Percentiles rank a stretch among this genome's conserved stretches.
Conservation (phyloP, 2,113 vertebrate genomes). For the Tiliqua scincoides region DNA sequence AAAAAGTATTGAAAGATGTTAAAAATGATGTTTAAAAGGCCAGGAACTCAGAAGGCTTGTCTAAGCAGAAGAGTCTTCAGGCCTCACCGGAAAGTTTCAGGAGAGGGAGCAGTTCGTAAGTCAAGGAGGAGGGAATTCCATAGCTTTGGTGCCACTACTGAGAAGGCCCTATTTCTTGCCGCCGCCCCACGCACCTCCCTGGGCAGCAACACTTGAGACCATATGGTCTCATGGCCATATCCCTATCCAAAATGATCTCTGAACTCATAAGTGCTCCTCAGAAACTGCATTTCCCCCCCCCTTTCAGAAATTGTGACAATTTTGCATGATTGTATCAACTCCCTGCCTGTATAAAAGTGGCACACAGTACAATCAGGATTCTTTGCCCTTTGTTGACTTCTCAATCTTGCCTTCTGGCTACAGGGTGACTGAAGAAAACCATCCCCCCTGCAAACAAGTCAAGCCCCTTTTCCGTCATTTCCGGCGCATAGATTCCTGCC, state of each 20-base stretch:
- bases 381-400: background rate
- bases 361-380: too few species aligned
- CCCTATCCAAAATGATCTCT: background rate
- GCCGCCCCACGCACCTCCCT: too few species aligned
- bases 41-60: too few species aligned
- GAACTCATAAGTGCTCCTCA: background rate
- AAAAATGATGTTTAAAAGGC: too few species aligned
- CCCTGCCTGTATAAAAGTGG: background rate
- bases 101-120: too few species aligned
- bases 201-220: too few species aligned
- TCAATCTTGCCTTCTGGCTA: background rate
- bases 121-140: too few species aligned
- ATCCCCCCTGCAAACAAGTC: conserved; percentile 87
- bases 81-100: too few species aligned
- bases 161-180: too few species aligned
- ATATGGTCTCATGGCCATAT: background rate
- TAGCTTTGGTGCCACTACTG: too few species aligned
- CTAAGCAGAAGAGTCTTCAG: too few species aligned
- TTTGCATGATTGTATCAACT: background rate
- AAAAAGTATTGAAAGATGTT: too few species aligned
- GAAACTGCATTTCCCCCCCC: background rate
- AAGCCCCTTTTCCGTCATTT: conserved; percentile 96
- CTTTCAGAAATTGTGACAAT: background rate
- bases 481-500: conserved; percentile 92
- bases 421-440: conserved; percentile 89